These are phyloP conservation scores for Drosophila subobscura DNA, from an alignment of 1,140 invertebrate genomes.

Conservation along the genomic window DNA sequence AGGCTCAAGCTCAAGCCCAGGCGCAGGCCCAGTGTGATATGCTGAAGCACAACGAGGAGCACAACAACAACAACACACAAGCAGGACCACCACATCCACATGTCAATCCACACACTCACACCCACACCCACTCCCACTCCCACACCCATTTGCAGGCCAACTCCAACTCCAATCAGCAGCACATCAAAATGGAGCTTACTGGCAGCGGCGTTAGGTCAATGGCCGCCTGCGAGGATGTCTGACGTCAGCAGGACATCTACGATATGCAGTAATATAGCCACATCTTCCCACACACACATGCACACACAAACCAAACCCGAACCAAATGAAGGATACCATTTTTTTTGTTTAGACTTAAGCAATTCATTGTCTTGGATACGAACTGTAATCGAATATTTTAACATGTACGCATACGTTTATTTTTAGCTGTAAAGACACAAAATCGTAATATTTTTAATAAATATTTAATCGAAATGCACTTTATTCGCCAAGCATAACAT, in stretches of 20 bases:
- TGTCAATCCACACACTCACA: not conserved
- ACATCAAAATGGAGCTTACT: conserved; percentile 57
- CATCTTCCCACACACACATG: not conserved
- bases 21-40: conserved; percentile 55
- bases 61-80: conserved; percentile 57
- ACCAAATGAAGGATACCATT: conserved; percentile 36
- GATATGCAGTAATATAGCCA: not conserved
- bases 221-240: conserved; percentile 46
- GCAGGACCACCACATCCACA: not conserved
- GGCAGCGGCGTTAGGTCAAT: conserved; percentile 7
- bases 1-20: conserved; percentile 30
- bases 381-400: conserved; percentile 51
- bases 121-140: not conserved
- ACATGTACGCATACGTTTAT: conserved; percentile 23
- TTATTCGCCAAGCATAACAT: not conserved
- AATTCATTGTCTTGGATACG: conserved; percentile 6
- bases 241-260: conserved; percentile 7
- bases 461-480: conserved; percentile 32
- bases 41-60: conserved; percentile 47
- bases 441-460: conserved; percentile 70
- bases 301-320: conserved; percentile 17
- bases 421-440: conserved; percentile 36
- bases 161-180: too few relatives aligned
- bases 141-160: not conserved
- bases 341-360: conserved; percentile 41